Base-by-base conservation (phyloP, 2,888 invertebrate genomes). In the Mongoloraphidia duomilia region DNA sequence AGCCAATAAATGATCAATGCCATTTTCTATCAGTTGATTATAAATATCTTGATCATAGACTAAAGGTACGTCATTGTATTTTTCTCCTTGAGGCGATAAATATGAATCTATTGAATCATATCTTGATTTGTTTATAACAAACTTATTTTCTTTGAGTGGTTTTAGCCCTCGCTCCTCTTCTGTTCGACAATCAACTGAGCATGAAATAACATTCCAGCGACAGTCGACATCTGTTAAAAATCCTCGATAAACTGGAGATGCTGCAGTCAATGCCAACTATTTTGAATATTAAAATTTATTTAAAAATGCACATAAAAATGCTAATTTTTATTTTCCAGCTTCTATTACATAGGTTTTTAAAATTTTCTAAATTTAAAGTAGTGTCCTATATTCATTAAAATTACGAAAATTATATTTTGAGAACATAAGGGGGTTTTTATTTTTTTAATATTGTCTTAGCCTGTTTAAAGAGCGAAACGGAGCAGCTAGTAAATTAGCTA, bases 71-170 rank as follows among this genome's bases (percentile, higher is more conserved):
- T 99, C 97, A 65, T 97, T 98, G 72, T 90, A 98, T 75, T 80
- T 81, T 61, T 84, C 87, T 49, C 91, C 87, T 59, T 85, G 81
- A 10, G 86, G 82, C 47, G 95, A 93, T 38, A 99, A 75, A 69
- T 98, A 99, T 17, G 91, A 93, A 68, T 96, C 95, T 47, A 98
- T 94, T 9, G 96, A 94, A 69, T 95, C 97, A 67, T 97, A 99
- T 52, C 98, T 77, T 2, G 96, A 96, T 70, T 98, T 98, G 54
- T 79, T 79, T 58, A 95, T 92, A 53, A 79, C 77, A 69, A 88
- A 91, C 69, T 84, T 83, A 63, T 84, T 82, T 46, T 80, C 71
- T 46, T 76, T 74, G 11, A 89, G 69, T 8, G 84, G 83, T 51
- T 75, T 75, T 36, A 86, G 64, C 13, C 94, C 94, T 53, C 92